phyloP scores from a whole-genome alignment of 2,888 invertebrate species.

The Temnothorax unifasciatus region DNA sequence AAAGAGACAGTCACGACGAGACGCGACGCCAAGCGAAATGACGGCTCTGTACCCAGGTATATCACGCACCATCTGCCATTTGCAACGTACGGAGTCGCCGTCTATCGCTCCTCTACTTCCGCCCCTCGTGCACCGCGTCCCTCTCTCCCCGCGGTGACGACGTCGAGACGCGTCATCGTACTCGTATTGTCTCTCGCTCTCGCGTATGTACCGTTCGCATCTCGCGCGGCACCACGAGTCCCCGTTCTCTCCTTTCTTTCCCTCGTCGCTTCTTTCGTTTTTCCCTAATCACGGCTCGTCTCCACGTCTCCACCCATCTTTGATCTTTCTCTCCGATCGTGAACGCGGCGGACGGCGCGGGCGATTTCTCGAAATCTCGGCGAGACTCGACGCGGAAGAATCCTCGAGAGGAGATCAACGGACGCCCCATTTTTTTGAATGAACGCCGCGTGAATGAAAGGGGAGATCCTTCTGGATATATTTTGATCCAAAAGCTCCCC shows the following conservation, averaged over 20 bases:
- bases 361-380: neutral
- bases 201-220: neutral
- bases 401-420: neutral
- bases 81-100: constrained; percentile 76
- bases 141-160: neutral
- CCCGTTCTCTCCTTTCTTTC: neutral
- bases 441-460: neutral
- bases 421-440: neutral
- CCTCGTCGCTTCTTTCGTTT: neutral
- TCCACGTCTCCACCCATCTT: neutral
- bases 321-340: too few species aligned
- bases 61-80: constrained; percentile 77
- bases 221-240: neutral
- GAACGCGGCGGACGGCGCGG: too few species aligned
- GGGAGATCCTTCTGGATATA: too few species aligned
- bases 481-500: neutral
- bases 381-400: neutral
- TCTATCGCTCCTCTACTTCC: constrained; percentile 72
- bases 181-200: neutral
- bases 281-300: neutral
- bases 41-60: constrained; percentile 20
- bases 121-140: constrained; percentile 72
- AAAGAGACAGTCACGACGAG: neutral
- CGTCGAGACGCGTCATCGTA: too few species aligned
- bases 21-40: constrained; percentile 51